phyloP scores from a whole-genome alignment of 2,113 vertebrate species.

The Parus major region DNA sequence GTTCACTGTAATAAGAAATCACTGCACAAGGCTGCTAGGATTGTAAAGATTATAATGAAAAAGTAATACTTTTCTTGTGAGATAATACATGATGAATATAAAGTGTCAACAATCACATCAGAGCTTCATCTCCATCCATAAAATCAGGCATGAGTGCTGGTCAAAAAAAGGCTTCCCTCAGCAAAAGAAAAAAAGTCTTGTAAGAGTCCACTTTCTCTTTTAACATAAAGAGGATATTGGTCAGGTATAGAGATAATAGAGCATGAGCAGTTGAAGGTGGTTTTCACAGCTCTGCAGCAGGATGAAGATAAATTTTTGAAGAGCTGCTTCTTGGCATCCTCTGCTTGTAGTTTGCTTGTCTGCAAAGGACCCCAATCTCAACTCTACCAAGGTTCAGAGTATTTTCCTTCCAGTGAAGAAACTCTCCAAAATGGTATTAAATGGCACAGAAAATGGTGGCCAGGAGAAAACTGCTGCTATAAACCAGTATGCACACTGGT shows the following conservation, averaged over 20 bases:
- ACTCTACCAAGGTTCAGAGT: not conserved
- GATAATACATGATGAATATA: not conserved
- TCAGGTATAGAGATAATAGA: not conserved
- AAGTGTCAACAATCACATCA: fast-evolving
- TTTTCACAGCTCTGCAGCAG: not conserved
- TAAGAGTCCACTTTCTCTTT: not conserved
- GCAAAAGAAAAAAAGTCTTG: not conserved
- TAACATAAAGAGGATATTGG: not conserved
- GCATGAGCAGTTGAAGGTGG: not conserved
- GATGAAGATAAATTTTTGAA: not conserved
- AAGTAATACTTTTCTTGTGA: not conserved
- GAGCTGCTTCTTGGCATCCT: not conserved
- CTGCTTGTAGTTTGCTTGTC: not conserved
- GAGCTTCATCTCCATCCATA: not conserved
- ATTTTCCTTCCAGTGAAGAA: not conserved
- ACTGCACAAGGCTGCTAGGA: not conserved
- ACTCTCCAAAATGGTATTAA: not conserved
- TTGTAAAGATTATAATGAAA: not conserved
- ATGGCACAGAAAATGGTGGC: not conserved
- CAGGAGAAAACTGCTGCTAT: not conserved
- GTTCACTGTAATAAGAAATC: not conserved
- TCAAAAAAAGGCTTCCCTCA: not conserved
- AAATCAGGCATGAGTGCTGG: not conserved
- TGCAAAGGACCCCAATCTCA: not conserved
- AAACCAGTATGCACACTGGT: not conserved